Evolutionary conservation across 2,888 invertebrate genomes (phyloP), one percentile per base, ranked within the genome.

Genomic region (Acanthosepion pharaonis): DNA sequence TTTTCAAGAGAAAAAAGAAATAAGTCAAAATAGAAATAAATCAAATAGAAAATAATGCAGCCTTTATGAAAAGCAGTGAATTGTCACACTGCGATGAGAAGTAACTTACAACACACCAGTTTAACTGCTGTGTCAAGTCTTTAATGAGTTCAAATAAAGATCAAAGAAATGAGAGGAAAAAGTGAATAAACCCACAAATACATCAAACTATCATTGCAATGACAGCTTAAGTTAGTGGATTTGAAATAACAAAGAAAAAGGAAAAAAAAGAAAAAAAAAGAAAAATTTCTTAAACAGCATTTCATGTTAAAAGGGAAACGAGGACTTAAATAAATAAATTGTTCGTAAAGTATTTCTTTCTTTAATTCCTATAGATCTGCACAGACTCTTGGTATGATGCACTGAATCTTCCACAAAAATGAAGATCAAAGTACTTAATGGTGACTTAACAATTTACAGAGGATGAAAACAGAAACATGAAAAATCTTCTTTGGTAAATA

Each of bases 381-480:
- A 78, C n/a, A 78, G 78, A 78, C 78, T 78, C n/a, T 78, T 78
- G 78, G 78, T 78, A n/a, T 78, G 78, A 78, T 78, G 78, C 78
- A 78, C n/a, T 78, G 78, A 78, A 78, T 78, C 78, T 78, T 78
- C 78, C 78, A 78, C 78, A 78, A 78, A 78, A 78, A 78, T 78
- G 78, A 33, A 78, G 78, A 78, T 78, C n/a, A 78, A 78, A 78
- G 78, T 78, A 78, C 23, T 59, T 59, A 59, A 59, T 59, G 59
- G 23, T 59, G 20, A 59, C 59, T 59, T 59, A 59, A 59, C 20
- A 59, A 59, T 59, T 59, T 59, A 59, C 59, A 33, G 11, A 78
- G 33, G n/a, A 78, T 78, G 78, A 78, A 33, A n/a, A 78, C n/a
- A 78, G 78, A 78, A 78, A 78, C 78, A 78, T 78, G 78, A 78